Evolutionary conservation across 2,888 invertebrate species (phyloP).

Genomic region (Gandaritis pyraliata): DNA sequence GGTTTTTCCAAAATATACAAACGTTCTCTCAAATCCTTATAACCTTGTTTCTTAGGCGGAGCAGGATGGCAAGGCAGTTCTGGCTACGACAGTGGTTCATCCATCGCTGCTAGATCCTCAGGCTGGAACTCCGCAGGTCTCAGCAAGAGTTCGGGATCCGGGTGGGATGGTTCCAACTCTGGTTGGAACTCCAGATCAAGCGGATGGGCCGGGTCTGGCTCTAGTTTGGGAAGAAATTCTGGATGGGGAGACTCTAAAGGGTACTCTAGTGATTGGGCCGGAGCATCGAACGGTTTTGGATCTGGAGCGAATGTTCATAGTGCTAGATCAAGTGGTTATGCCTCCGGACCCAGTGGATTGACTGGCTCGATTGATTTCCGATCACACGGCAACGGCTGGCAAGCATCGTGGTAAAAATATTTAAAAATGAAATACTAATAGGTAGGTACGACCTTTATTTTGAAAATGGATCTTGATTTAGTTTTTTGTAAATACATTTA

Average conservation of each 20-base stretch:
- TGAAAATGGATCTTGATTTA: slow-evolving; percentile 9
- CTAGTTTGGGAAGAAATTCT: not conserved
- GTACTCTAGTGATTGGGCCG: slow-evolving; percentile 12
- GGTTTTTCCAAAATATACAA: too few species aligned
- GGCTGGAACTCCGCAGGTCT: slow-evolving; percentile 30
- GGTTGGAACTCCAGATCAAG: slow-evolving; percentile 26
- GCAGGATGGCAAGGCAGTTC: slow-evolving; percentile 38
- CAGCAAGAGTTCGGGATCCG: slow-evolving; percentile 30
- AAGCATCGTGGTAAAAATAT: slow-evolving; percentile 26
- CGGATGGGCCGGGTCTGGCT: not conserved
- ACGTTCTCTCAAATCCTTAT: not conserved
- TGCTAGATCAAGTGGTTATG: not conserved
- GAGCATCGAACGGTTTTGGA: slow-evolving; percentile 10
- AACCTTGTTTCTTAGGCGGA: slow-evolving; percentile 28
- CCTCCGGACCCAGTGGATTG: slow-evolving; percentile 14
- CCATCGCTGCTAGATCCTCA: slow-evolving; percentile 32
- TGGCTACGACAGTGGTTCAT: slow-evolving; percentile 23
- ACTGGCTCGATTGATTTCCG: slow-evolving; percentile 25
- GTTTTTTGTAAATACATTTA: slow-evolving; percentile 1
- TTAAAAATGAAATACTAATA: not conserved
- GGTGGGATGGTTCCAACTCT: slow-evolving; percentile 32
- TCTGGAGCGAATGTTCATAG: slow-evolving; percentile 3
- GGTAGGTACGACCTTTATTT: not conserved
- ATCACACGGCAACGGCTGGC: slow-evolving; percentile 27
- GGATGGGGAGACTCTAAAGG: slow-evolving; percentile 19